Conservation (phyloP, 2,888 invertebrate species). For the Odontomyia ornata region DNA sequence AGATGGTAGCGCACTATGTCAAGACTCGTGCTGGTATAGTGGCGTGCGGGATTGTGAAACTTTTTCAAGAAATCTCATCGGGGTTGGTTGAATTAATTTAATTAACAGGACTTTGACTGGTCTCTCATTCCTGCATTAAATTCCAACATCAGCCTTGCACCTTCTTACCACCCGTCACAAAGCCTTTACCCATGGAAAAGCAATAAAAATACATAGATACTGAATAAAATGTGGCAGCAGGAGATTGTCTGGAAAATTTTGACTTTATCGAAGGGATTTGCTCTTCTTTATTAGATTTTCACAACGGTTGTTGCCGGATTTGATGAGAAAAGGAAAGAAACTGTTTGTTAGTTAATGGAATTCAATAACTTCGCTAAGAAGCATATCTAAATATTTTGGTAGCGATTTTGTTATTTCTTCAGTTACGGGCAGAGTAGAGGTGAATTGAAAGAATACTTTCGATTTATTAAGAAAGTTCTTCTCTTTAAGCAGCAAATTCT, state of each 20-base stretch:
- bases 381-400: background rate
- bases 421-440: no score
- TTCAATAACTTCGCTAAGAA: background rate
- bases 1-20: conserved; percentile 17
- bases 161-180: background rate
- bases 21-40: background rate
- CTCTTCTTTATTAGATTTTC: conserved; percentile 26
- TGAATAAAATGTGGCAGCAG: conserved; percentile 11
- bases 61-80: conserved; percentile 40
- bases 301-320: background rate
- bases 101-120: conserved; percentile 36
- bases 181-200: background rate
- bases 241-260: conserved; percentile 11
- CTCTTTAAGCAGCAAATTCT: no score
- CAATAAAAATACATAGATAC: background rate
- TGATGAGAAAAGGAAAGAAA: background rate
- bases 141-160: background rate
- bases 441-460: no score
- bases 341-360: background rate
- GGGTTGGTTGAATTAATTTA: conserved; percentile 43
- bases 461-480: no score
- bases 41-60: background rate
- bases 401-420: background rate
- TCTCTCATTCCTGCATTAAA: background rate
- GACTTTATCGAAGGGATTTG: conserved; percentile 29